Evolutionary conservation across 2,797 vertebrate genomes (phyloP), one percentile per base, ranked within the genome.

Genomic region (Siniperca undulata): DNA sequence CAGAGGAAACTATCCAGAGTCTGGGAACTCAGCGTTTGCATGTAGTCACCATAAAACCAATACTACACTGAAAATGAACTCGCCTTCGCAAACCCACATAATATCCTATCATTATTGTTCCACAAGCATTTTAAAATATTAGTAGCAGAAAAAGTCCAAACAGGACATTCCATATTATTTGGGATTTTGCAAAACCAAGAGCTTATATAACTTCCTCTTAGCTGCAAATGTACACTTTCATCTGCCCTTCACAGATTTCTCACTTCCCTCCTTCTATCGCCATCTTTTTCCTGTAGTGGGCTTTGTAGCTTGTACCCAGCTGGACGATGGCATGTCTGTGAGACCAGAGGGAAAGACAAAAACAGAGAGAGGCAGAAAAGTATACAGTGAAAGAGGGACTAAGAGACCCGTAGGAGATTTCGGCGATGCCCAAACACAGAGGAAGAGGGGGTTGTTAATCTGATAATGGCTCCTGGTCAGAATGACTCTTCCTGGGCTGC

Each of bases 91-190:
- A 91, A 80, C 71, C 87, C 83, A 88, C 89, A 89, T 86, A 83
- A 88, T 89, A 80, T 88, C 89, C 90, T 85, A 65, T 90, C 74
- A 85, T 93, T 91, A 89, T 84, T 78, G 58, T 85, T 83, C 89
- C 79, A 68, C 74, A 19, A 74, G 80, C 73, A 66, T 91, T 89
- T 85, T 68, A 77, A 86, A 84, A 86, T 66, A 81, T 88, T 89
- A 88, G 74, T 11, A 60, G 36, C 22, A 74, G 44, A 65, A 73
- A 80, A 88, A 64, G 14, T 61, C 75, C 19, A 76, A 80, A 67
- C 64, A 71, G 53, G 16, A 71, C 70, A 44, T 86, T 83, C 65
- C 52, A 36, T 53, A 74, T 87, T 3, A 24, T 76, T 80, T 81
- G 5, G 50, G 19, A 77, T 71, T 70, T 48, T 34, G 5, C 40